These are phyloP conservation scores for Paracanthobrama guichenoti DNA, from an alignment of 2,113 vertebrate species.

Conservation along the genomic window DNA sequence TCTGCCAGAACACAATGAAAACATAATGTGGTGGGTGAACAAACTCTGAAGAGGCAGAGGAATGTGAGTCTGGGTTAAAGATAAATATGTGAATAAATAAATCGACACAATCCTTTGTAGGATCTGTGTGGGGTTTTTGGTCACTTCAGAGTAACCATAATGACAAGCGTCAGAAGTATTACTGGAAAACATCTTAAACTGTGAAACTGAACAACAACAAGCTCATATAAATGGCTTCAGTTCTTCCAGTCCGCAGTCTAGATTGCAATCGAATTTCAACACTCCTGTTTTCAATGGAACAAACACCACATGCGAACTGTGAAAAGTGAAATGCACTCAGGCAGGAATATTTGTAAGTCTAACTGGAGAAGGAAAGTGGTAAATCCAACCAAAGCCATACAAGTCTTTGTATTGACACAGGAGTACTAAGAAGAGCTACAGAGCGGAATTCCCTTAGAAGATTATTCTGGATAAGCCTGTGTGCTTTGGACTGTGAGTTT, in stretches of 20 bases:
- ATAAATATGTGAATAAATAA: conserved; percentile 12
- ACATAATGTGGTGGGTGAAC: conserved; percentile 41
- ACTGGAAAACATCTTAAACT: background rate
- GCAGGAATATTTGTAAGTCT: conserved; percentile 46
- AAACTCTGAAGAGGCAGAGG: conserved; percentile 4
- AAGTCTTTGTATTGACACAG: conserved; percentile 30
- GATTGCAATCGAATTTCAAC: background rate
- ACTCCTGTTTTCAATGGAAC: conserved; percentile 14
- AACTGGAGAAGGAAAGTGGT: conserved; percentile 30
- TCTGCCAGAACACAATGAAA: conserved; percentile 46
- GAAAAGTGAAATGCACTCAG: conserved; percentile 33
- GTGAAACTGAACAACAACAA: background rate
- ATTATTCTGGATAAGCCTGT: conserved; percentile 43
- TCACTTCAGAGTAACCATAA: conserved; percentile 3
- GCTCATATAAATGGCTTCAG: background rate
- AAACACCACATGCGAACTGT: conserved; percentile 17
- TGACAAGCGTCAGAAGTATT: background rate
- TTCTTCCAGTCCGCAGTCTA: background rate
- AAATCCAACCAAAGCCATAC: conserved; percentile 34
- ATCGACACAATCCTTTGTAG: background rate
- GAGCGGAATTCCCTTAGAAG: conserved; percentile 49
- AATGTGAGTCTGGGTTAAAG: conserved; percentile 15
- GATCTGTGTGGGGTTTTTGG: background rate
- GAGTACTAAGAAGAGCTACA: conserved; percentile 25
- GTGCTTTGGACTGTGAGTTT: conserved; percentile 48